These are phyloP conservation scores for Siniperca scherzeri DNA, from an alignment of 2,797 vertebrate genomes.

Conservation along the genomic window DNA sequence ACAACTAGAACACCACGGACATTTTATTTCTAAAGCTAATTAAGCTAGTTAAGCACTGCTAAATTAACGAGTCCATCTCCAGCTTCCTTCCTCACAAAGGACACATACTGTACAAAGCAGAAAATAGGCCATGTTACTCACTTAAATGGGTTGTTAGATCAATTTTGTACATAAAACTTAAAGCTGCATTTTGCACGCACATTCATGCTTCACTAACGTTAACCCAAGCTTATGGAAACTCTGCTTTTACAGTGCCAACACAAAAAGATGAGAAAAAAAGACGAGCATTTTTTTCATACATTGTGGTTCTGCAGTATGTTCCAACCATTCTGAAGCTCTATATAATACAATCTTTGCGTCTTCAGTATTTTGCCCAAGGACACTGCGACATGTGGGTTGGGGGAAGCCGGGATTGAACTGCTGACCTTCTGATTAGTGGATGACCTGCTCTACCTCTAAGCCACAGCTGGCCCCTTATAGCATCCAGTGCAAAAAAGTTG, in stretches of 20 bases:
- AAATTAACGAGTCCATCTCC: constrained; percentile 24
- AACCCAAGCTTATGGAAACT: background rate
- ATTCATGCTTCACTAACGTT: constrained; percentile 4
- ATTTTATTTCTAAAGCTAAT: background rate
- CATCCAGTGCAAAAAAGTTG: background rate
- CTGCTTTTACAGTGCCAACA: background rate
- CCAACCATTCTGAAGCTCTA: background rate
- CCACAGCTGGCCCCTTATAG: no score
- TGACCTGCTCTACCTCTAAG: no score
- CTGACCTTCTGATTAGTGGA: no score
- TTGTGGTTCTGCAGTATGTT: background rate
- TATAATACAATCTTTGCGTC: background rate
- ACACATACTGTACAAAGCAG: constrained; percentile 5
- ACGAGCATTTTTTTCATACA: background rate
- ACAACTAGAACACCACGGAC: background rate
- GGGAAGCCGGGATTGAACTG: no score
- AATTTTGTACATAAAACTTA: background rate
- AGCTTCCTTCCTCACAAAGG: constrained; percentile 3
- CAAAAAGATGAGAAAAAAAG: no score
- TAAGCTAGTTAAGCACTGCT: background rate
- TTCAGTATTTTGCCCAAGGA: no score
- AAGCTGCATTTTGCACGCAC: background rate
- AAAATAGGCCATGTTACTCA: background rate
- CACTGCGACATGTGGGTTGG: no score
- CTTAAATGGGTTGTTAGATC: background rate